Evolutionary conservation across 2,113 vertebrate genomes (phyloP).

Genomic region (Hippolais icterina): DNA sequence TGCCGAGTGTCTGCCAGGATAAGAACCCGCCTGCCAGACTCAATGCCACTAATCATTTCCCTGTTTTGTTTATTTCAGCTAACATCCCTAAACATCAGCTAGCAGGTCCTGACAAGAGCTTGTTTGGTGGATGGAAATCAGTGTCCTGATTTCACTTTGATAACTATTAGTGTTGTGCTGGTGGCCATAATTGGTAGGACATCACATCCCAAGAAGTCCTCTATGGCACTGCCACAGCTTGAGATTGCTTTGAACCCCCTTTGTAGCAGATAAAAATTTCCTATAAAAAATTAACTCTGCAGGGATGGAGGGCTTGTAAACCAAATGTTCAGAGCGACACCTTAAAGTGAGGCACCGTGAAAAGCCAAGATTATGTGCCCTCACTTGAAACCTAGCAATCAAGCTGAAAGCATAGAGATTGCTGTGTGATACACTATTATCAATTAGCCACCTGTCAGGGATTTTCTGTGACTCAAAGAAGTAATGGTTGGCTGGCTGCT

Average conservation of each 20-base stretch:
- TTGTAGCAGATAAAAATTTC: not conserved
- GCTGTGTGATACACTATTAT: not conserved
- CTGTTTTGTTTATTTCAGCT: conserved; percentile 13
- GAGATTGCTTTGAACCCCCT: not conserved
- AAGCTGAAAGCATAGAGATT: not conserved
- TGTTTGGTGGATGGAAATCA: not conserved
- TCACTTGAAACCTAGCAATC: not conserved
- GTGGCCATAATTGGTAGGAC: not conserved
- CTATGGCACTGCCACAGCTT: not conserved
- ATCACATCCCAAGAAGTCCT: not conserved
- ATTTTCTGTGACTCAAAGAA: conserved; percentile 16
- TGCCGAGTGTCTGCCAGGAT: not conserved
- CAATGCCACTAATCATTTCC: conserved; percentile 1
- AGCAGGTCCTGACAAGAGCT: not conserved
- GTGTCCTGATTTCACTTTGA: not conserved
- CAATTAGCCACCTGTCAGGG: conserved; percentile 53
- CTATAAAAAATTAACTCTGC: not conserved
- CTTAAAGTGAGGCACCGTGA: not conserved
- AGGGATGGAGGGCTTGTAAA: not conserved
- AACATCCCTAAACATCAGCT: not conserved
- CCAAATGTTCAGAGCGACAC: not conserved
- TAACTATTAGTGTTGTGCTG: not conserved
- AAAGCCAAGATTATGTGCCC: not conserved
- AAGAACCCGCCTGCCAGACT: conserved; percentile 21
- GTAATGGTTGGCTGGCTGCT: not conserved